phyloP scores from a whole-genome alignment of 1,140 invertebrate species.

The Bombyx mandarina region DNA sequence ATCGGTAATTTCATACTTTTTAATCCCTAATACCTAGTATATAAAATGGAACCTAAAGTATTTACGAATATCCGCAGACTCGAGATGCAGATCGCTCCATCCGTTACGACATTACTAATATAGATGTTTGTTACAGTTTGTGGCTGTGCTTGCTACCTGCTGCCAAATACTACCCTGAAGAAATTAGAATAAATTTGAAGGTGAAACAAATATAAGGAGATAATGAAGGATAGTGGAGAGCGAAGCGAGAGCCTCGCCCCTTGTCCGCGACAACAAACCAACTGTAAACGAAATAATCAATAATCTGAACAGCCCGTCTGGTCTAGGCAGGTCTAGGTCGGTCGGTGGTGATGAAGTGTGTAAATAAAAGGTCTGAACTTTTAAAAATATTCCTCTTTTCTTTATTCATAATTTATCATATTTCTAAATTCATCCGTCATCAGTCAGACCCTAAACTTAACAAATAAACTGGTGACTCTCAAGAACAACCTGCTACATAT shows the following conservation, averaged over 20 bases:
- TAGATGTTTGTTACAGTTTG: conserved; percentile 43
- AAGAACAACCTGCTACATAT: conserved; percentile 38
- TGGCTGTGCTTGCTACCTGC: conserved; percentile 41
- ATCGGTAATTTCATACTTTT: too few species aligned
- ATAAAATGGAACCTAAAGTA: too few species aligned
- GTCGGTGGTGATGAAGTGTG: not conserved
- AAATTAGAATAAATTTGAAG: conserved; percentile 47
- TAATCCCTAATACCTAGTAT: too few species aligned
- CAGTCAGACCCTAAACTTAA: conserved; percentile 36
- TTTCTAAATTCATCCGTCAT: conserved; percentile 53
- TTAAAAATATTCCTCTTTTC: conserved; percentile 64
- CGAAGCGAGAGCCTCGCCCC: too few species aligned
- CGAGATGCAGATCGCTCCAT: too few species aligned
- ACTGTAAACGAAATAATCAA: too few species aligned
- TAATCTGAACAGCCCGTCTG: too few species aligned
- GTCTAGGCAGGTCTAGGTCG: too few species aligned
- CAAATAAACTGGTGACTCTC: conserved; percentile 39
- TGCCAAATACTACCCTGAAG: conserved; percentile 62
- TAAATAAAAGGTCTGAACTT: conserved; percentile 11
- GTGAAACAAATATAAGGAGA: not conserved
- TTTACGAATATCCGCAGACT: too few species aligned
- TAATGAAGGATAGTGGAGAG: too few species aligned
- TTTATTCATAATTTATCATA: conserved; percentile 65
- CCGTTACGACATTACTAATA: too few species aligned
- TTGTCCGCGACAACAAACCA: too few species aligned